Conservation (phyloP, 2,797 vertebrate species). For the Epinephelus awoara region DNA sequence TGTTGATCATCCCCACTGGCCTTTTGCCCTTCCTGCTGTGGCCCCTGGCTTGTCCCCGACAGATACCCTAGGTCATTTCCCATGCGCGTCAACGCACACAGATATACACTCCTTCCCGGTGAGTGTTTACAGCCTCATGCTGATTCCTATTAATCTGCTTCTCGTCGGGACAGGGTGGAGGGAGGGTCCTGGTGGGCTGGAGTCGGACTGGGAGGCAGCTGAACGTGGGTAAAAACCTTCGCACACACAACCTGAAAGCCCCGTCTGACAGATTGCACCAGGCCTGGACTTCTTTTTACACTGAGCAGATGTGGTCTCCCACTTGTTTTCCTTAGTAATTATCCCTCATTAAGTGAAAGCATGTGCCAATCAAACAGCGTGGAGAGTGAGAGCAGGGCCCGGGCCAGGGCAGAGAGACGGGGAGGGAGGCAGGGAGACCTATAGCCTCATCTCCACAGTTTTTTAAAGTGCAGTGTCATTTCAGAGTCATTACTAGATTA, state of each 20-base stretch:
- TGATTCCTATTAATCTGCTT: conserved; percentile 97
- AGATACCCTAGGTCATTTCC: conserved; percentile 76
- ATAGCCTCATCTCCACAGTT: conserved; percentile 74
- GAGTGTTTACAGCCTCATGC: conserved; percentile 93
- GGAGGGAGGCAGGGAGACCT: conserved; percentile 64
- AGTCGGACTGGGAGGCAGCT: conserved; percentile 65
- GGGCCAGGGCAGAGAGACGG: conserved; percentile 74
- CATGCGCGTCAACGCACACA: conserved; percentile 67
- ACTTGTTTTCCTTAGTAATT: conserved; percentile 99
- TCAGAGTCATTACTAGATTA: conserved; percentile 83
- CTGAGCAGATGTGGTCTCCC: conserved; percentile 94
- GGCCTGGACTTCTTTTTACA: conserved; percentile 88
- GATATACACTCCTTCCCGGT: conserved; percentile 72
- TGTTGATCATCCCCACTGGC: conserved; percentile 66
- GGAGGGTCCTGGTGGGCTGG: conserved; percentile 64
- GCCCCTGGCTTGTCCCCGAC: conserved; percentile 67
- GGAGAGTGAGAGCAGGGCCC: conserved; percentile 83
- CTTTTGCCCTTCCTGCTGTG: conserved; percentile 83
- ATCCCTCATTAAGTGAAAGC: conserved; percentile 97
- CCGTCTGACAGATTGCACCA: conserved; percentile 89
- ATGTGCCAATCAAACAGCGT: conserved; percentile 96
- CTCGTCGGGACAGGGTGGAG: conserved; percentile 80
- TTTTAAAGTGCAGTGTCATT: conserved; percentile 77
- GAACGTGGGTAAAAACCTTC: conserved; percentile 70
- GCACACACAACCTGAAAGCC: conserved; percentile 74